Percentiles rank a stretch among this genome's conserved stretches.
phyloP scores from a whole-genome alignment of 2,888 invertebrate genomes.

The Diploptera punctata region DNA sequence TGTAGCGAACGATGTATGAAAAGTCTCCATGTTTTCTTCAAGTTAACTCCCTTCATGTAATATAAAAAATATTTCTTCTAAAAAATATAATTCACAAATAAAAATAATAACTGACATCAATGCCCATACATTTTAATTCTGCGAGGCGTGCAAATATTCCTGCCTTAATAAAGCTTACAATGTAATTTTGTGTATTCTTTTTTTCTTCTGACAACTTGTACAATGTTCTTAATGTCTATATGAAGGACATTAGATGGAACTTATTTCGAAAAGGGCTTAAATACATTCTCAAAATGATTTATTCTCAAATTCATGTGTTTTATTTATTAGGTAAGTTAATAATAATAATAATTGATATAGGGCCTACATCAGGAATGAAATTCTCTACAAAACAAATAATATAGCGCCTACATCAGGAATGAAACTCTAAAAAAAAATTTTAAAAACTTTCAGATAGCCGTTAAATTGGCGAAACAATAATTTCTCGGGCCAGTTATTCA shows the following conservation, averaged over 20 bases:
- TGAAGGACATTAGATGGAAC: neutral
- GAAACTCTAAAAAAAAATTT: too few relatives aligned
- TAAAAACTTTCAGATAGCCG: too few relatives aligned
- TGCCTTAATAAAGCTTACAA: conserved; percentile 20
- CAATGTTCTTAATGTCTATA: neutral
- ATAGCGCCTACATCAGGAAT: too few relatives aligned
- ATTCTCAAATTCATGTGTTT: too few relatives aligned
- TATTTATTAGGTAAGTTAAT: too few relatives aligned
- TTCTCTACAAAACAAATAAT: too few relatives aligned
- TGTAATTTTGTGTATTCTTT: neutral
- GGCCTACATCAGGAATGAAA: too few relatives aligned
- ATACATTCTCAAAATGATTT: too few relatives aligned
- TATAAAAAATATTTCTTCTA: neutral
- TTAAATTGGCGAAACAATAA: too few relatives aligned
- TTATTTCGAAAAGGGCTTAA: neutral
- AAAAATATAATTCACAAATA: conserved; percentile 4
- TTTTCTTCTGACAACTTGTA: neutral
- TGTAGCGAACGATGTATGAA: neutral
- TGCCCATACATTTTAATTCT: conserved; percentile 14
- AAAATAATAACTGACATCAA: conserved; percentile 7
- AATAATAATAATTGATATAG: too few relatives aligned
- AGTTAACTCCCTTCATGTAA: conserved; percentile 7
- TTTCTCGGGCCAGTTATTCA: too few relatives aligned
- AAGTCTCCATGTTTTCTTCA: neutral
- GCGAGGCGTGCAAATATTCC: conserved; percentile 4